Evolutionary conservation across 2,797 vertebrate species (phyloP).

Genomic region (Arnoldichthys spilopterus): DNA sequence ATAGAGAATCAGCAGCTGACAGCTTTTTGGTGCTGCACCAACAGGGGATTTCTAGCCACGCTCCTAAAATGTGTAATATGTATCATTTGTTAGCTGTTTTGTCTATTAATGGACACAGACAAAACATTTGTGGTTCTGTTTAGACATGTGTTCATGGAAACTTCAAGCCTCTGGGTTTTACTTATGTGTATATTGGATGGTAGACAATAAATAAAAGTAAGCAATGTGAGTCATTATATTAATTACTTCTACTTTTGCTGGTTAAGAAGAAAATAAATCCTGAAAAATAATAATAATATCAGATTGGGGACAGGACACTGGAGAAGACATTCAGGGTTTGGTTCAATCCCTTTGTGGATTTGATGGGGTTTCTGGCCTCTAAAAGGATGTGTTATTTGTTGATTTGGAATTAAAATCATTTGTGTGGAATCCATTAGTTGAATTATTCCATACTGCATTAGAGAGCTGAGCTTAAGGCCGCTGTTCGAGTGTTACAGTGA

Average conservation of each 20-base stretch:
- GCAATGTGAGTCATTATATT: neutral
- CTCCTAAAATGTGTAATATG: neutral
- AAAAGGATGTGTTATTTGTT: slow-evolving; percentile 16
- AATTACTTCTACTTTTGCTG: neutral
- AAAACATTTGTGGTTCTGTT: neutral
- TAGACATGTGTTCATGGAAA: neutral
- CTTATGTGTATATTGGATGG: neutral
- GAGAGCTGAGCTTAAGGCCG: neutral
- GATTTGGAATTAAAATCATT: slow-evolving; percentile 2
- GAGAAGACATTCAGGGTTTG: neutral
- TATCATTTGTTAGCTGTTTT: neutral
- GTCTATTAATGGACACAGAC: neutral
- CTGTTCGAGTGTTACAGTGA: slow-evolving; percentile 7
- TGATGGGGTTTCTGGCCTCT: slow-evolving; percentile 1
- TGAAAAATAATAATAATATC: neutral
- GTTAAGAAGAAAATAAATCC: neutral
- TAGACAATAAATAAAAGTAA: neutral
- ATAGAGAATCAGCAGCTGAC: neutral
- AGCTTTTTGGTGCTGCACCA: neutral
- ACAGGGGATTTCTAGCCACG: slow-evolving; percentile 1
- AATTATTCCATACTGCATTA: neutral
- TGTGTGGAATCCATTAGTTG: slow-evolving; percentile 5
- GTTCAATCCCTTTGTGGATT: slow-evolving; percentile 1
- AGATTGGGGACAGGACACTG: neutral
- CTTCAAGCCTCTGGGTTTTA: neutral